These are phyloP conservation scores for Pipra filicauda DNA, from an alignment of 2,113 vertebrate species.

Conservation along the genomic window DNA sequence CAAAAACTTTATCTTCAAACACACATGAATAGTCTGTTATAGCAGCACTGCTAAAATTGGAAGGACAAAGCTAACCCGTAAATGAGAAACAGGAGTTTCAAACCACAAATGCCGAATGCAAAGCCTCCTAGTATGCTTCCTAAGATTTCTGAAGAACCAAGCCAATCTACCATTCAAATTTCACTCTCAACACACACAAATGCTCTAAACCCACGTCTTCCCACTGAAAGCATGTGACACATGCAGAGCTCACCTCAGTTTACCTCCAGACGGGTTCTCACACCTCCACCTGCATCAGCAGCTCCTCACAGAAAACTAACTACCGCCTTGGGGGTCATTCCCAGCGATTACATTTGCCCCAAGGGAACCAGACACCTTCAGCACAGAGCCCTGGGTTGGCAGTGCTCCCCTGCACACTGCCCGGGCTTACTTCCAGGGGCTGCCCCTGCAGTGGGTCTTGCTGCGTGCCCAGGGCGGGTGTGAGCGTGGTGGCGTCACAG, in stretches of 20 bases:
- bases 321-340: background rate
- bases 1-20: constrained; percentile 68
- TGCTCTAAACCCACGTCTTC: background rate
- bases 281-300: background rate
- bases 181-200: background rate
- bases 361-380: background rate
- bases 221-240: background rate
- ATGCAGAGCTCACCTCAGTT: background rate
- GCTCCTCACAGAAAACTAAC: background rate
- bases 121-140: constrained; percentile 16
- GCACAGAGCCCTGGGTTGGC: rapidly evolving
- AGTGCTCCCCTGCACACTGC: background rate
- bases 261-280: background rate
- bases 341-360: background rate
- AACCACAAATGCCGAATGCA: constrained; percentile 10
- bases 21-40: constrained; percentile 59
- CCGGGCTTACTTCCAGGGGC: background rate
- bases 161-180: background rate
- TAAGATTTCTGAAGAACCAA: constrained; percentile 29
- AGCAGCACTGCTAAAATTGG: constrained; percentile 75
- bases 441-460: rapidly evolving
- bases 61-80: constrained; percentile 72
- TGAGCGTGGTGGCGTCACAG: background rate
- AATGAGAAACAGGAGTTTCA: constrained; percentile 55
- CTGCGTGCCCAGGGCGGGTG: background rate